These are phyloP conservation scores for Turnix velox DNA, from an alignment of 2,113 vertebrate species.

Conservation along the genomic window DNA sequence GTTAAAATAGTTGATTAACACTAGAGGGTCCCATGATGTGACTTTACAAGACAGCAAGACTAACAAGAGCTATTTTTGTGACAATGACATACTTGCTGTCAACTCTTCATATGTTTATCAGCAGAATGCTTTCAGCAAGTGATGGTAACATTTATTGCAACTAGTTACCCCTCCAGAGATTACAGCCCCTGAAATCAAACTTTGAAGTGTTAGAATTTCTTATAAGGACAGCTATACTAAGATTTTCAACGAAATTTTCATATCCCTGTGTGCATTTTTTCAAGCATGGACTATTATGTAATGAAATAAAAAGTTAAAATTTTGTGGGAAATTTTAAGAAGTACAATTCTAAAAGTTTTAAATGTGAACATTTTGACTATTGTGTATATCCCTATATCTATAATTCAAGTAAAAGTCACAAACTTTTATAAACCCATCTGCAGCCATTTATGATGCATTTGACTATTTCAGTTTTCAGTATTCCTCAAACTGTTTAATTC, in stretches of 20 bases:
- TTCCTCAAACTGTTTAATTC: not conserved
- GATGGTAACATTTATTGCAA: not conserved
- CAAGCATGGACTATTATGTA: no score
- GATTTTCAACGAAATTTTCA: not conserved
- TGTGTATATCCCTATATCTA: not conserved
- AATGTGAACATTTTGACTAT: not conserved
- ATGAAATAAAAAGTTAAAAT: not conserved
- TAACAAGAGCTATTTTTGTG: constrained; percentile 11
- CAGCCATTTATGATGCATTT: not conserved
- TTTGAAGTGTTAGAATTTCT: not conserved
- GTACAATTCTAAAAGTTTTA: not conserved
- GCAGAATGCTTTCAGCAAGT: not conserved
- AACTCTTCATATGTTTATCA: not conserved
- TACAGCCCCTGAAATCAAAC: not conserved
- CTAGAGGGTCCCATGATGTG: not conserved
- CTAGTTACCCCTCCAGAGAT: not conserved
- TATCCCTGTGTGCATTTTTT: not conserved
- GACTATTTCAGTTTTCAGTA: not conserved
- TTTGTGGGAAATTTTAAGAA: not conserved
- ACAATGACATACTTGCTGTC: not conserved
- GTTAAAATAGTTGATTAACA: constrained; percentile 9
- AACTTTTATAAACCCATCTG: not conserved
- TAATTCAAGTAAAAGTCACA: not conserved
- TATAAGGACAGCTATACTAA: not conserved
- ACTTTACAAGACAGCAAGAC: not conserved